A percentile compares a stretch with the other conserved stretches of the same genome.
Conservation (phyloP, 2,113 vertebrate genomes). For the Herpailurus yagouaroundi region DNA sequence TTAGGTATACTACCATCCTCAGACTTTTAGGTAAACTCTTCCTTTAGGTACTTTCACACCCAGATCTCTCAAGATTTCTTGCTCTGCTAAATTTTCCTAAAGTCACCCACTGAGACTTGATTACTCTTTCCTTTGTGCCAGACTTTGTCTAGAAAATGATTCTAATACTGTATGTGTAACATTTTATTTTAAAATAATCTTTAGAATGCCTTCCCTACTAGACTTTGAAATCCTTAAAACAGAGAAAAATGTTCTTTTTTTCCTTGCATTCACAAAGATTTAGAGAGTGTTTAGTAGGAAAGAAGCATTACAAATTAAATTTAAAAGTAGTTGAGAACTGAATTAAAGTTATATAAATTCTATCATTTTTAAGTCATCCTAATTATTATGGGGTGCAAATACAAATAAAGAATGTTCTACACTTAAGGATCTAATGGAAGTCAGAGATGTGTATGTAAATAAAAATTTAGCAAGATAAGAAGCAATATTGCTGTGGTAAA, state of each 20-base stretch:
- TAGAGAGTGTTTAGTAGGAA: neutral
- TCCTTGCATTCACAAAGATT: neutral
- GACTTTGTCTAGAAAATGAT: neutral
- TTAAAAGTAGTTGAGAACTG: neutral
- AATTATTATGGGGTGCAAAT: neutral
- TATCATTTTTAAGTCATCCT: neutral
- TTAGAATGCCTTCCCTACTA: neutral
- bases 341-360: neutral
- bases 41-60: neutral
- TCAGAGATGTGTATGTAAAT: neutral
- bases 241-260: neutral
- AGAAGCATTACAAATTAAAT: neutral
- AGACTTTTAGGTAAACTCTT: neutral
- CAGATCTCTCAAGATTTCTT: neutral
- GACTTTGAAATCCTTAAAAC: neutral
- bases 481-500: neutral
- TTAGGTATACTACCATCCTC: neutral
- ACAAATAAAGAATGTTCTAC: neutral
- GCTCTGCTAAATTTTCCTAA: neutral
- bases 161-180: neutral
- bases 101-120: neutral
- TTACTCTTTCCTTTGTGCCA: neutral
- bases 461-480: neutral
- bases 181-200: conserved; percentile 10
- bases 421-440: neutral